These are phyloP conservation scores for Drosophila ustulata DNA, from an alignment of 2,888 invertebrate genomes.

Conservation along the genomic window DNA sequence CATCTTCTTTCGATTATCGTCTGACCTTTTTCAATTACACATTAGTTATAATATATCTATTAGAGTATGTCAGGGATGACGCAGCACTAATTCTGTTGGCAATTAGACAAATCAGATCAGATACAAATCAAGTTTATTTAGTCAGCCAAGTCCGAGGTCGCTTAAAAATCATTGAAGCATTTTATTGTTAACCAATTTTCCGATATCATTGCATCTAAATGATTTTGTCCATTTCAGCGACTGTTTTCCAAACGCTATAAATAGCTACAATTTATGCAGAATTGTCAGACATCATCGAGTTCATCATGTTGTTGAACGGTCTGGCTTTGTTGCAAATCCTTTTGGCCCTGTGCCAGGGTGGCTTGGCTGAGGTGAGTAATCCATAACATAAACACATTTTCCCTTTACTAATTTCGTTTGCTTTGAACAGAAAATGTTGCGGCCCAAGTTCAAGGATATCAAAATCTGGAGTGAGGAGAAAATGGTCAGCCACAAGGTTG, in stretches of 20 bases:
- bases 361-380: conserved; percentile 68
- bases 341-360: conserved; percentile 44
- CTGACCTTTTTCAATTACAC: conserved; percentile 64
- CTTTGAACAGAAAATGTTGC: conserved; percentile 78
- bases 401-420: neutral
- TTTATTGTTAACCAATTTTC: conserved; percentile 11
- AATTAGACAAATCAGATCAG: conserved; percentile 52
- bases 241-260: conserved; percentile 44
- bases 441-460: conserved; percentile 80
- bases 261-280: conserved; percentile 22
- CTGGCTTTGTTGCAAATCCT: conserved; percentile 55
- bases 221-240: conserved; percentile 17
- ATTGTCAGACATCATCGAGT: conserved; percentile 32
- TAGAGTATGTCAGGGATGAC: conserved; percentile 56
- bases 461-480: conserved; percentile 82
- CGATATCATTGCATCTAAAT: conserved; percentile 57
- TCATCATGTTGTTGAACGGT: conserved; percentile 53
- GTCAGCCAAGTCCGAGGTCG: conserved; percentile 40
- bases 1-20: conserved; percentile 58
- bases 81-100: conserved; percentile 51
- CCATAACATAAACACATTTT: neutral
- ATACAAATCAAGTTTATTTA: conserved; percentile 24
- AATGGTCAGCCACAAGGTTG: conserved; percentile 70
- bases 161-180: conserved; percentile 52
- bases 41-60: conserved; percentile 49